Conservation (phyloP, 2,797 vertebrate genomes). For the Todus mexicanus region DNA sequence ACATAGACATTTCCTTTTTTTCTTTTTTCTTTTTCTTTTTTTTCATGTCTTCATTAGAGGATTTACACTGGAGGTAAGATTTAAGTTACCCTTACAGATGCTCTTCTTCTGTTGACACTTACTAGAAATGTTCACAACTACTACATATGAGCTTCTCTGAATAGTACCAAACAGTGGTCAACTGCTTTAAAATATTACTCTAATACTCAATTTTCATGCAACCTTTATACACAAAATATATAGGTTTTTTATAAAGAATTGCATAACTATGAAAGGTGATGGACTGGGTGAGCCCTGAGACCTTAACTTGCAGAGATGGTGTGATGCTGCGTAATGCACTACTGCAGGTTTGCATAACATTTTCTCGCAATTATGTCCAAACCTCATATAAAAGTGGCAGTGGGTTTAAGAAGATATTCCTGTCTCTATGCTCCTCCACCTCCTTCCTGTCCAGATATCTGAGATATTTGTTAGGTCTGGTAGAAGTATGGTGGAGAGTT, state of each 20-base stretch:
- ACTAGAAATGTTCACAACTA: neutral
- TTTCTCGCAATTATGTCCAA: neutral
- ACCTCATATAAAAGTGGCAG: neutral
- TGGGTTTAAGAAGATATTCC: neutral
- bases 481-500: neutral
- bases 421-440: neutral
- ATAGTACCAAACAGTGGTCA: neutral
- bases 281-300: neutral
- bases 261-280: neutral
- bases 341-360: neutral
- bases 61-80: neutral
- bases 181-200: neutral
- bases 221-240: neutral
- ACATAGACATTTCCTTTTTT: neutral
- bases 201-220: neutral
- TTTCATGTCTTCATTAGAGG: neutral
- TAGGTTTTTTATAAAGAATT: neutral
- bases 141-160: neutral
- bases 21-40: neutral
- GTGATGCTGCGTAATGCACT: fast-evolving
- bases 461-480: neutral
- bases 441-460: neutral
- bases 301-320: neutral
- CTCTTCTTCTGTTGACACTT: neutral
- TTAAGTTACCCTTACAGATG: neutral